These are phyloP conservation scores for Baryphthengus martii DNA, from an alignment of 2,113 vertebrate genomes.

Conservation along the genomic window DNA sequence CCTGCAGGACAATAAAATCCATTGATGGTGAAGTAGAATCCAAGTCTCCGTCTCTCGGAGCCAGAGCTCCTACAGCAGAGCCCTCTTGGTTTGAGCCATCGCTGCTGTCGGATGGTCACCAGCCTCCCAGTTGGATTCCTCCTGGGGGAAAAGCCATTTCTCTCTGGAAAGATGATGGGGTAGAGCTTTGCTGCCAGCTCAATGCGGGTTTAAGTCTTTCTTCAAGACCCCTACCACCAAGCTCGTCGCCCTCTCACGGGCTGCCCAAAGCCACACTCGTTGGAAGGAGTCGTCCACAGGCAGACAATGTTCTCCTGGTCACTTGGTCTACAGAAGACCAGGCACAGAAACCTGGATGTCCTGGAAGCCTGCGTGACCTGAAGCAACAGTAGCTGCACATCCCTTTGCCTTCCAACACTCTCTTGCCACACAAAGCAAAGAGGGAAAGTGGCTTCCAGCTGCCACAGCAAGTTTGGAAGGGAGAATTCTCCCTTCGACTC, in stretches of 20 bases:
- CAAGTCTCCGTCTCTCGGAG: neutral
- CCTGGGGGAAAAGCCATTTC: neutral
- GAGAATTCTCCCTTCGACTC: neutral
- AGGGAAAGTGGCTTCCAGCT: neutral
- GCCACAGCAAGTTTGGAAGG: neutral
- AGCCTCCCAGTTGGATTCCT: neutral
- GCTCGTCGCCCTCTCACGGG: neutral
- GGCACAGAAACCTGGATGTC: too few relatives aligned
- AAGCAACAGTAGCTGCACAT: accelerated
- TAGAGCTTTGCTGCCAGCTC: neutral
- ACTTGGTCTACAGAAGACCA: neutral
- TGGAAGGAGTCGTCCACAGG: neutral
- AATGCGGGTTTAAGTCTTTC: neutral
- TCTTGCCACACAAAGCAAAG: accelerated
- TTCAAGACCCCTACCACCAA: neutral
- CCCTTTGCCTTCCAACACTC: neutral
- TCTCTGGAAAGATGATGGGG: neutral
- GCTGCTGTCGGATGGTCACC: neutral
- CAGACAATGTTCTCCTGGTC: neutral
- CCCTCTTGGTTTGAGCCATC: neutral
- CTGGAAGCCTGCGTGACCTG: neutral
- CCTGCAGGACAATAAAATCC: neutral
- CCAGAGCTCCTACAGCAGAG: conserved; percentile 4
- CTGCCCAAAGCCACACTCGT: neutral
- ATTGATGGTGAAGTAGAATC: neutral